phyloP scores from a whole-genome alignment of 2,797 vertebrate genomes.

The Octomys mimax region DNA sequence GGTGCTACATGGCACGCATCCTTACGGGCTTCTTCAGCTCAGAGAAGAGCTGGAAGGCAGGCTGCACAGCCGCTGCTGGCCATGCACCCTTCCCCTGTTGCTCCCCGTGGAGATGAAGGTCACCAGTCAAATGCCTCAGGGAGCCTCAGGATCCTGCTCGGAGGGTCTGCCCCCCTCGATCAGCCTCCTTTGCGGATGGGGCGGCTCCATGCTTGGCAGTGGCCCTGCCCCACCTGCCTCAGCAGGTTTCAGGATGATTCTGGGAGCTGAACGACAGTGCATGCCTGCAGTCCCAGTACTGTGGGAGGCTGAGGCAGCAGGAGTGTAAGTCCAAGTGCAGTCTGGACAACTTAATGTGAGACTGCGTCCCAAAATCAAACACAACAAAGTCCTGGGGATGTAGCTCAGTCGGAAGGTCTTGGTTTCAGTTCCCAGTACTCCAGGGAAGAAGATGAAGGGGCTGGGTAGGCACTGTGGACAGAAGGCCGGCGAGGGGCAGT shows the following conservation, averaged over 20 bases:
- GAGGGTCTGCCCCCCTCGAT: neutral
- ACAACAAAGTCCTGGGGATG: neutral
- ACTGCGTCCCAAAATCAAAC: neutral
- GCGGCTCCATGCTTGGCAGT: neutral
- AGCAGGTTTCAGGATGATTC: neutral
- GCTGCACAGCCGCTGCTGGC: fast-evolving
- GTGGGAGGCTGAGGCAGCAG: neutral
- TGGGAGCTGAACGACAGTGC: neutral
- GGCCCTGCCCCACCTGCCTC: neutral
- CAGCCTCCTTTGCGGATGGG: neutral
- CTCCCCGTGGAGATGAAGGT: neutral
- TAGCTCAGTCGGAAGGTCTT: neutral
- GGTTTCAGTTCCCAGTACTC: neutral
- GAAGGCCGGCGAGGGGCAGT: neutral
- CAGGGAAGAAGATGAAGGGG: neutral
- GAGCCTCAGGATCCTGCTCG: neutral
- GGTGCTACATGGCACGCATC: neutral
- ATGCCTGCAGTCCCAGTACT: neutral
- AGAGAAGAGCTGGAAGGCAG: neutral
- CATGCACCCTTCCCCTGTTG: neutral
- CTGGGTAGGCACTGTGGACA: neutral
- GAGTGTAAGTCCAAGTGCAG: neutral
- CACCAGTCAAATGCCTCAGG: neutral
- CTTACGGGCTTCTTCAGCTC: neutral
- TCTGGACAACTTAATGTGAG: neutral